These are phyloP conservation scores for Drosophila pectinifera DNA, from an alignment of 1,140 invertebrate species.

Conservation along the genomic window DNA sequence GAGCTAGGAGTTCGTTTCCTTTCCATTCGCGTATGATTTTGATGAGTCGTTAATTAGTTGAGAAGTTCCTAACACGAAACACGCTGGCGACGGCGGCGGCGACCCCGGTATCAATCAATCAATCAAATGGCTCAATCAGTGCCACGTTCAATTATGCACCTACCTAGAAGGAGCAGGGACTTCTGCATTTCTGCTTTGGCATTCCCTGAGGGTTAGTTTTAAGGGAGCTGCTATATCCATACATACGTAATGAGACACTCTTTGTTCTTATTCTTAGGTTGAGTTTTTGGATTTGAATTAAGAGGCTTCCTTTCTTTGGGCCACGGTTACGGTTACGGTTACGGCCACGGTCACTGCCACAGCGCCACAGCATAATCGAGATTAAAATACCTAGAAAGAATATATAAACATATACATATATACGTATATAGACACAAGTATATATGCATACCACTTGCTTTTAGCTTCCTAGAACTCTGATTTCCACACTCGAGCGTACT, in stretches of 20 bases:
- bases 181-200: constrained; percentile 59
- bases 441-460: constrained; percentile 76
- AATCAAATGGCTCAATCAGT: constrained; percentile 24
- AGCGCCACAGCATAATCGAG: constrained; percentile 62
- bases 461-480: constrained; percentile 77
- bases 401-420: constrained; percentile 56
- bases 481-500: constrained; percentile 65
- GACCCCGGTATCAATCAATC: constrained; percentile 45
- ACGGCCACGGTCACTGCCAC: constrained; percentile 25
- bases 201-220: constrained; percentile 7
- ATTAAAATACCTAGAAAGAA: constrained; percentile 56
- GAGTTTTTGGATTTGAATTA: constrained; percentile 36
- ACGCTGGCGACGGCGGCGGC: constrained; percentile 18
- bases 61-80: constrained; percentile 65
- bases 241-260: constrained; percentile 43
- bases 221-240: constrained; percentile 20
- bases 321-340: constrained; percentile 1
- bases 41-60: constrained; percentile 56
- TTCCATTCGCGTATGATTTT: constrained; percentile 36
- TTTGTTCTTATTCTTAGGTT: constrained; percentile 13
- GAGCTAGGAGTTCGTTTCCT: constrained; percentile 30
- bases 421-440: constrained; percentile 54
- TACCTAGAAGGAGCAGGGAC: constrained; percentile 34
- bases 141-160: constrained; percentile 32
- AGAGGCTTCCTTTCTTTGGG: constrained; percentile 32